Percentiles rank a stretch among this genome's conserved stretches.
These are phyloP conservation scores for Siphlonurus alternatus DNA, from an alignment of 2,888 invertebrate genomes.

Conservation along the genomic window DNA sequence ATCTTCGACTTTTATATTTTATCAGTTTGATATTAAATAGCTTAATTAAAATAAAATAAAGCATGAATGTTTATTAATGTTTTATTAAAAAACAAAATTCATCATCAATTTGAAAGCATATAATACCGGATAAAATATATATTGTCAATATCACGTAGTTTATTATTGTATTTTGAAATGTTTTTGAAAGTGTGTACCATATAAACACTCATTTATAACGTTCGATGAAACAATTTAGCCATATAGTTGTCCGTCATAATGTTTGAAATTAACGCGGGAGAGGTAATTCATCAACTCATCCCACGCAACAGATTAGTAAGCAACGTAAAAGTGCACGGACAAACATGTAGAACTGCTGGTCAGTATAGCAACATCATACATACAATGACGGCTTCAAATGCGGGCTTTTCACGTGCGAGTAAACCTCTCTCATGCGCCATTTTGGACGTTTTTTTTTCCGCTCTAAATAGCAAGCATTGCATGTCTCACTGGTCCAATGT, in stretches of 20 bases:
- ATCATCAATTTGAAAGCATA: neutral
- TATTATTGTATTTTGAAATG: neutral
- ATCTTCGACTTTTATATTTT: no score
- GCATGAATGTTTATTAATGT: no score
- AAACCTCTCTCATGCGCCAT: neutral
- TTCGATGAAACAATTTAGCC: no score
- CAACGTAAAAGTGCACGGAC: neutral
- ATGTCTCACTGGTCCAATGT: neutral
- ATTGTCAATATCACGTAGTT: neutral
- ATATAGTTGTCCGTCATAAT: no score
- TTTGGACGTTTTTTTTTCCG: neutral
- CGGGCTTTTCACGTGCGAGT: neutral
- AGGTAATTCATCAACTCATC: no score
- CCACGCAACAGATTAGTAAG: no score
- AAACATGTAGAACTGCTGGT: neutral
- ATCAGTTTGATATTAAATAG: no score
- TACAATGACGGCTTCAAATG: neutral
- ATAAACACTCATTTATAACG: no score
- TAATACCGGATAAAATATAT: neutral
- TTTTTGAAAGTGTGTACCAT: neutral
- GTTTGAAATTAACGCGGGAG: no score
- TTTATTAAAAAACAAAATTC: no score
- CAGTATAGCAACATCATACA: neutral
- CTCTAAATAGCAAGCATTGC: neutral
- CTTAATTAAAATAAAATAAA: no score